These are phyloP conservation scores for Illadopsis cleaveri DNA, from an alignment of 2,113 vertebrate genomes.

Conservation along the genomic window DNA sequence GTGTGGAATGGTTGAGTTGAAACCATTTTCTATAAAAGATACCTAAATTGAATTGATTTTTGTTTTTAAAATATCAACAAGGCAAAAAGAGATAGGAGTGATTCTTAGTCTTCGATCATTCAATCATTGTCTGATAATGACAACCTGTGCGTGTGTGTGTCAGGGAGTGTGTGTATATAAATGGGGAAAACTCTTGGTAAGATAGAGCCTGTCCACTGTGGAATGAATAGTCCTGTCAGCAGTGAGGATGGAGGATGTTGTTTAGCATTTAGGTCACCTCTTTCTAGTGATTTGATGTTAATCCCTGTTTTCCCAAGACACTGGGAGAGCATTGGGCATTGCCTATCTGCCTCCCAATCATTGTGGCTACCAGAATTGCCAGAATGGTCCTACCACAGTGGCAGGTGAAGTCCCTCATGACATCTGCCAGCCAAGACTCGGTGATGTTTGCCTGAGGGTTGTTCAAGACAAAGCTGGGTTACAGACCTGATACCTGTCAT, in stretches of 20 bases:
- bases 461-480: not conserved
- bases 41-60: not conserved
- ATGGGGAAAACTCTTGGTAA: not conserved
- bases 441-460: not conserved
- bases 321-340: not conserved
- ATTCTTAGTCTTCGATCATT: not conserved
- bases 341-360: not conserved
- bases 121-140: not conserved
- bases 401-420: not conserved
- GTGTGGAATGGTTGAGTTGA: not conserved
- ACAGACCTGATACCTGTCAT: not conserved
- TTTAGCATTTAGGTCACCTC: not conserved
- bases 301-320: not conserved
- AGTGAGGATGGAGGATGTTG: not conserved
- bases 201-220: not conserved
- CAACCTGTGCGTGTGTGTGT: not conserved
- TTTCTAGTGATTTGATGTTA: not conserved
- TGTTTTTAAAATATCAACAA: not conserved
- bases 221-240: not conserved
- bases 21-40: not conserved
- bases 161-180: not conserved
- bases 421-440: accelerated
- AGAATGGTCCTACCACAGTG: not conserved
- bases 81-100: not conserved
- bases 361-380: not conserved